Conservation (phyloP, 2,888 invertebrate species). For the Linnaemya tessellans region DNA sequence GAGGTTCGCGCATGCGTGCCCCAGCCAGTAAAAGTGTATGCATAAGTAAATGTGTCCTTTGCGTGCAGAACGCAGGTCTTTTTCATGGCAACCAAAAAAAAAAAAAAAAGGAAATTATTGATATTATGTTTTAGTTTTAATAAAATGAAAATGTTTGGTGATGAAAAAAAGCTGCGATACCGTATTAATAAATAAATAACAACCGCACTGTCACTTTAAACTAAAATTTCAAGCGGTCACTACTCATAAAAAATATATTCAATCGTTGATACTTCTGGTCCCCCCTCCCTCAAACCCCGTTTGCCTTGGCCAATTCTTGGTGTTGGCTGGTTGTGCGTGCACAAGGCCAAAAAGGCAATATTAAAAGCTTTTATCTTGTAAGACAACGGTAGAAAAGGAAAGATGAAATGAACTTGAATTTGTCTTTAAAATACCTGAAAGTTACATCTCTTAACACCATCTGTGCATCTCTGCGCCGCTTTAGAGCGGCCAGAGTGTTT, state of each 20-base stretch:
- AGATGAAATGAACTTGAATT: constrained; percentile 51
- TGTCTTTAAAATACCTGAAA: constrained; percentile 60
- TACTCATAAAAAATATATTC: constrained; percentile 65
- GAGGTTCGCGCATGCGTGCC: constrained; percentile 64
- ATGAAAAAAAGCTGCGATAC: constrained; percentile 18
- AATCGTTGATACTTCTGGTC: constrained; percentile 55
- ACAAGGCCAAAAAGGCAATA: constrained; percentile 38
- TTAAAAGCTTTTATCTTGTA: constrained; percentile 71
- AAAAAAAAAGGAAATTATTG: not conserved
- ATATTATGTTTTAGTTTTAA: constrained; percentile 30
- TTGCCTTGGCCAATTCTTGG: not conserved
- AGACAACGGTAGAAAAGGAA: constrained; percentile 21
- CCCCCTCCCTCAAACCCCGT: not conserved
- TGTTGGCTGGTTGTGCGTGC: constrained; percentile 43
- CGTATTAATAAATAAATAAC: constrained; percentile 71
- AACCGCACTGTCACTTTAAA: constrained; percentile 59
- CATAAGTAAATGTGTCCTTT: constrained; percentile 45
- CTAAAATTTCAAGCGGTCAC: constrained; percentile 54
- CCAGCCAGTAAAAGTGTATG: constrained; percentile 32
- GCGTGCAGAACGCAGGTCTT: constrained; percentile 60
- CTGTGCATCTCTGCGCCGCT: constrained; percentile 41
- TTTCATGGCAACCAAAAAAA: not conserved
- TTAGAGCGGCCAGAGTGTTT: constrained; percentile 12
- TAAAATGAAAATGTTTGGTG: constrained; percentile 21
- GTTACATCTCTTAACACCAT: constrained; percentile 67